Conservation (phyloP, 2,797 vertebrate genomes). For the Gambusia yucatana region DNA sequence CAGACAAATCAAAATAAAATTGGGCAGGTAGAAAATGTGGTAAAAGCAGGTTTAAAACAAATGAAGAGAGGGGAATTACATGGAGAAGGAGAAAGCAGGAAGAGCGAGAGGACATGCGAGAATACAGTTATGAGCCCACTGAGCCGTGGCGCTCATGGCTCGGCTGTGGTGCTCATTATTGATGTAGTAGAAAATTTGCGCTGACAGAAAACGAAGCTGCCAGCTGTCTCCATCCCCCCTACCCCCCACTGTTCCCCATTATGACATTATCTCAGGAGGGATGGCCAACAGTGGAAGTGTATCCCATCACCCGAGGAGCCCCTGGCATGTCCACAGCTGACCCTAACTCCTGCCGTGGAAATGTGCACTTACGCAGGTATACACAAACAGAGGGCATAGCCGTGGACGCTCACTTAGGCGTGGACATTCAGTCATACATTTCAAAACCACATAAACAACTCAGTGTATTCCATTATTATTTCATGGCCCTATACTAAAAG, state of each 20-base stretch:
- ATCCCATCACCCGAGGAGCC: constrained; percentile 53
- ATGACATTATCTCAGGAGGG: constrained; percentile 72
- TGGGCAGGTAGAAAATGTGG: constrained; percentile 31
- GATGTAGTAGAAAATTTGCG: constrained; percentile 78
- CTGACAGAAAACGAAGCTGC: constrained; percentile 79
- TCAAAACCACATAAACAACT: constrained; percentile 5
- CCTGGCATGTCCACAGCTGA: constrained; percentile 51
- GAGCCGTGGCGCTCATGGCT: constrained; percentile 68
- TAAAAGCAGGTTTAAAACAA: constrained; percentile 3
- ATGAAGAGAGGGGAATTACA: not conserved
- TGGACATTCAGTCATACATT: not conserved
- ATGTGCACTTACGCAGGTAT: constrained; percentile 17
- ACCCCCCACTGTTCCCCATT: constrained; percentile 50
- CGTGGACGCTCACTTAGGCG: not conserved
- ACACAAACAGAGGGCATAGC: constrained; percentile 1
- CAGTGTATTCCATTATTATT: not conserved
- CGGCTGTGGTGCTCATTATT: constrained; percentile 75
- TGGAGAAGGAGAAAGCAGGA: constrained; percentile 14
- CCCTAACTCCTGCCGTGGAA: constrained; percentile 23
- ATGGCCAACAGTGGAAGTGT: constrained; percentile 55
- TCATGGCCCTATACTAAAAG: not conserved
- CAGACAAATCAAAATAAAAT: constrained; percentile 41
- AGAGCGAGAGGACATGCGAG: constrained; percentile 57
- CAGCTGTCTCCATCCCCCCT: constrained; percentile 70
- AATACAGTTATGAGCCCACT: constrained; percentile 61